A percentile compares a stretch with the other conserved stretches of the same genome.
These are phyloP conservation scores for Eubucco bourcierii DNA, from an alignment of 2,113 vertebrate genomes.

Conservation along the genomic window DNA sequence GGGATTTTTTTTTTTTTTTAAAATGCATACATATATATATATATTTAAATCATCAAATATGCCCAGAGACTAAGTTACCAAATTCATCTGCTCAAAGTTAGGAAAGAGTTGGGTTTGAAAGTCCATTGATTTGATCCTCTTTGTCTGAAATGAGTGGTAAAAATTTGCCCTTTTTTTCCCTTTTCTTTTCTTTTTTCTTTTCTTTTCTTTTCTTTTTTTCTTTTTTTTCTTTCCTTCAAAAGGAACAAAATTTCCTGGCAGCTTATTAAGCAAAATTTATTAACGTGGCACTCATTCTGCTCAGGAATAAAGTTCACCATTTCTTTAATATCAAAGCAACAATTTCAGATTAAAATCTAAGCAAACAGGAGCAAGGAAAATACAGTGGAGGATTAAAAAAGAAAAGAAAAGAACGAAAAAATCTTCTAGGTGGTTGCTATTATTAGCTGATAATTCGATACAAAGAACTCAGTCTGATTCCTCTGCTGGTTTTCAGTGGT, in stretches of 20 bases:
- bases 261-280: neutral
- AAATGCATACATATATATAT: too few species aligned
- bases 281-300: neutral
- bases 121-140: neutral
- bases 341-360: neutral
- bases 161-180: too few species aligned
- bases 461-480: constrained; percentile 15
- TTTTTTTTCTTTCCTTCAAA: constrained; percentile 2
- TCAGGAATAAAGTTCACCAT: neutral
- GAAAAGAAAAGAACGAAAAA: neutral
- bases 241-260: neutral
- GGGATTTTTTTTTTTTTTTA: too few species aligned
- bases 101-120: neutral
- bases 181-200: neutral
- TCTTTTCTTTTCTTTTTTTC: neutral
- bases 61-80: neutral
- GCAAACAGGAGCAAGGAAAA: neutral
- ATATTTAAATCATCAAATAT: neutral
- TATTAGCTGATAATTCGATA: constrained; percentile 25
- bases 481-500: neutral
- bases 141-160: neutral
- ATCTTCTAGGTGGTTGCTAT: constrained; percentile 10
- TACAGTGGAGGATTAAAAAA: too few species aligned
- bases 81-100: neutral
- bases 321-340: constrained; percentile 13